Evolutionary conservation across 37 sponge, comb jelly and placozoan species (phyloP).

Genomic region (Cliona cf. orientalis): DNA sequence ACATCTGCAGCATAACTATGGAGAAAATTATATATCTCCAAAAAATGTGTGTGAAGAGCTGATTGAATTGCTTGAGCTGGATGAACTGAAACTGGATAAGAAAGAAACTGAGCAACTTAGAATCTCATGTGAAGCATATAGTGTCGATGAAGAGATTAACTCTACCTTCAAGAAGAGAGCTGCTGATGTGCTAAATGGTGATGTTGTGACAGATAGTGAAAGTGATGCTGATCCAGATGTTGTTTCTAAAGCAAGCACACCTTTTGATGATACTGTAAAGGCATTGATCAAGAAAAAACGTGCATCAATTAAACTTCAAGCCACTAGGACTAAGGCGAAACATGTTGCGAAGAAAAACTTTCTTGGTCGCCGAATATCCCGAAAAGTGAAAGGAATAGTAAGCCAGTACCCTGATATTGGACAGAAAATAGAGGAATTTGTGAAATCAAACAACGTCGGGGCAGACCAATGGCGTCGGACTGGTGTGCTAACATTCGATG

Average conservation of each 20-base stretch:
- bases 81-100: neutral
- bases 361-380: neutral
- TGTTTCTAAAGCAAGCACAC: neutral
- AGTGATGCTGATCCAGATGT: neutral
- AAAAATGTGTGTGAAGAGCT: too few relatives aligned
- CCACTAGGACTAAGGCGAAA: neutral
- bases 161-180: neutral
- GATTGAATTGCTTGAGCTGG: neutral
- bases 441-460: neutral
- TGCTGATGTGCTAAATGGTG: constrained; percentile 15
- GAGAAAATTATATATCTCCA: too few relatives aligned
- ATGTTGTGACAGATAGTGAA: constrained; percentile 29
- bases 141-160: neutral
- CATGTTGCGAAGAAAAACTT: constrained; percentile 10
- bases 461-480: constrained; percentile 38
- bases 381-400: neutral
- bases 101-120: neutral
- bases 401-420: constrained; percentile 25
- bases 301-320: neutral
- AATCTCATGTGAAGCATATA: neutral
- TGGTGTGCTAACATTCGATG: constrained; percentile 38
- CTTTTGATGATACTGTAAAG: neutral
- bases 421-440: constrained; percentile 24
- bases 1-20: too few relatives aligned
- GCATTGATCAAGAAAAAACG: constrained; percentile 11